phyloP scores from a whole-genome alignment of 2,113 vertebrate genomes.

The Grammomys surdaster region DNA sequence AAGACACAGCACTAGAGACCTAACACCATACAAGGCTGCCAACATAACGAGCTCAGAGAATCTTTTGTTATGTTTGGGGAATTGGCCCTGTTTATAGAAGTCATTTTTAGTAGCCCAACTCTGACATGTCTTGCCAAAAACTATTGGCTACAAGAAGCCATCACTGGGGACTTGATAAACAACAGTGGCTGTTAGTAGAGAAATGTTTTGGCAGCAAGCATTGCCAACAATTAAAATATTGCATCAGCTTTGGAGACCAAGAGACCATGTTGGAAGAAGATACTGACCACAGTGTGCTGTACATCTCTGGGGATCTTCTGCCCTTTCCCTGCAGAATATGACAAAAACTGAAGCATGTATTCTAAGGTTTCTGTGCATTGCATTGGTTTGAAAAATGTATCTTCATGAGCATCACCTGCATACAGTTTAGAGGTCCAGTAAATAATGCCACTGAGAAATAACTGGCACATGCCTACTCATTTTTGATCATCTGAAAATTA shows the following conservation, averaged over 20 bases:
- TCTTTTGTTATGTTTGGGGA: not conserved
- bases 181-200: not conserved
- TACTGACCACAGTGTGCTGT: not conserved
- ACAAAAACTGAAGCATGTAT: not conserved
- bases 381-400: not conserved
- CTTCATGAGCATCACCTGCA: too few species aligned
- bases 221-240: conserved; percentile 61
- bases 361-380: not conserved
- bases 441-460: not conserved
- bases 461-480: not conserved
- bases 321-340: not conserved
- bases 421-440: not conserved
- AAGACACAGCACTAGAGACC: not conserved
- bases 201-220: not conserved
- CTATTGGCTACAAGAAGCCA: not conserved
- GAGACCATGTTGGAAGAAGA: not conserved
- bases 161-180: conserved; percentile 9
- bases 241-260: conserved; percentile 44
- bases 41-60: conserved; percentile 55
- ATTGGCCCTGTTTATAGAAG: not conserved
- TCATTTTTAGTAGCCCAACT: not conserved
- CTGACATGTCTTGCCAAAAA: not conserved
- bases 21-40: not conserved
- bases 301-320: not conserved
- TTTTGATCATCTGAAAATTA: not conserved